Evolutionary conservation across 2,888 invertebrate species (phyloP).

Genomic region (Lepidocyrtinus sp.): DNA sequence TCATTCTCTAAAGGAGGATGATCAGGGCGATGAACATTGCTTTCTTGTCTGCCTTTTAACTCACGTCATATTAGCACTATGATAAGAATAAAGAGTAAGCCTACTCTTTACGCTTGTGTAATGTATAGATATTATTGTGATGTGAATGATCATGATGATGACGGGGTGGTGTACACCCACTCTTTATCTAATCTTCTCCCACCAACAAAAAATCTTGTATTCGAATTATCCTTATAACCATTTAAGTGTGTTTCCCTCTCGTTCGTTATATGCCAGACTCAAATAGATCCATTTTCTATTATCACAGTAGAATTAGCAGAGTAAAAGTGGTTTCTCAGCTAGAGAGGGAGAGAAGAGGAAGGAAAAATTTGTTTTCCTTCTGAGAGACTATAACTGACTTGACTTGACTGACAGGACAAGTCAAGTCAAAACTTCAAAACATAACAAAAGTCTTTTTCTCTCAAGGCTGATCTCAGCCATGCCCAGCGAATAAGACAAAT

Average conservation of each 20-base stretch:
- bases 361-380: background rate
- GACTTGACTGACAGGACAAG: constrained; percentile 54
- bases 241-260: too few species aligned
- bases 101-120: background rate
- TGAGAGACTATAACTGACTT: background rate
- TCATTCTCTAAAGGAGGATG: background rate
- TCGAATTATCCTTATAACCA: background rate
- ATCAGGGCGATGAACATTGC: background rate
- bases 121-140: constrained; percentile 18
- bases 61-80: constrained; percentile 35
- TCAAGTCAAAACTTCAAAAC: constrained; percentile 25
- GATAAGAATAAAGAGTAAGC: constrained; percentile 21
- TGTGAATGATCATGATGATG: constrained; percentile 28
- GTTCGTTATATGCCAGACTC: too few species aligned
- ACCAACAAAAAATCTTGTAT: background rate
- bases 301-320: background rate
- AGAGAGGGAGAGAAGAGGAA: constrained; percentile 22
- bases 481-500: background rate
- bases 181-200: constrained; percentile 60
- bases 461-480: background rate
- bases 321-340: background rate
- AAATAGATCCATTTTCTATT: too few species aligned
- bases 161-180: constrained; percentile 55
- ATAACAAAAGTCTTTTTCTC: constrained; percentile 17
- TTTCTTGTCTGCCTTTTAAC: background rate